phyloP scores from a whole-genome alignment of 2,113 vertebrate genomes.

The Mustela lutreola region DNA sequence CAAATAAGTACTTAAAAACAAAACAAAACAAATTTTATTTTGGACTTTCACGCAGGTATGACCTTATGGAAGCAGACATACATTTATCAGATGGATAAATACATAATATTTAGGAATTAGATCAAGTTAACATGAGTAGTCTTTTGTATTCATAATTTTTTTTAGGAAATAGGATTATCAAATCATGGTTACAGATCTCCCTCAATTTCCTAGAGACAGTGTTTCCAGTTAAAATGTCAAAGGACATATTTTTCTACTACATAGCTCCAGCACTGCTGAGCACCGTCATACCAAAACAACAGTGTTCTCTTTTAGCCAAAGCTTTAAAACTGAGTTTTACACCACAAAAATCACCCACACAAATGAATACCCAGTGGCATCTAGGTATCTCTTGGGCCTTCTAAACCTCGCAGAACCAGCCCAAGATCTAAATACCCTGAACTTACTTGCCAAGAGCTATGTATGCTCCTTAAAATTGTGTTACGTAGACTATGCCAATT shows the following conservation, averaged over 20 bases:
- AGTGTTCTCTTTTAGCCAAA: background rate
- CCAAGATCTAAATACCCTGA: background rate
- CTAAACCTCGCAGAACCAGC: background rate
- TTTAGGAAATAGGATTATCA: slow-evolving; percentile 17
- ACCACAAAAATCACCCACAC: background rate
- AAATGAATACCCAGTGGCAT: background rate
- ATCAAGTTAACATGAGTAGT: background rate
- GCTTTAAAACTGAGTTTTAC: background rate
- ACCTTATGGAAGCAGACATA: background rate
- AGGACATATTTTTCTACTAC: background rate
- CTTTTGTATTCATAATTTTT: background rate
- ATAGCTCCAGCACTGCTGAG: background rate
- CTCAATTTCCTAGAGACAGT: background rate
- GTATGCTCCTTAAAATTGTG: background rate
- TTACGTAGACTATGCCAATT: background rate
- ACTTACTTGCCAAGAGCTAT: background rate
- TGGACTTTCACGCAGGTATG: background rate
- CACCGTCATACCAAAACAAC: background rate
- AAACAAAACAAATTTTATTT: too few relatives aligned
- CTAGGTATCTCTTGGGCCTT: background rate
- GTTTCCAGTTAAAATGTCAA: background rate
- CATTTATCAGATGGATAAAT: background rate
- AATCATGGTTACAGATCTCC: background rate
- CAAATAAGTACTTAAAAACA: background rate
- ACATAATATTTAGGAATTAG: background rate